Evolutionary conservation across 1,140 invertebrate genomes (phyloP).

Genomic region (Drosophila sechellia): DNA sequence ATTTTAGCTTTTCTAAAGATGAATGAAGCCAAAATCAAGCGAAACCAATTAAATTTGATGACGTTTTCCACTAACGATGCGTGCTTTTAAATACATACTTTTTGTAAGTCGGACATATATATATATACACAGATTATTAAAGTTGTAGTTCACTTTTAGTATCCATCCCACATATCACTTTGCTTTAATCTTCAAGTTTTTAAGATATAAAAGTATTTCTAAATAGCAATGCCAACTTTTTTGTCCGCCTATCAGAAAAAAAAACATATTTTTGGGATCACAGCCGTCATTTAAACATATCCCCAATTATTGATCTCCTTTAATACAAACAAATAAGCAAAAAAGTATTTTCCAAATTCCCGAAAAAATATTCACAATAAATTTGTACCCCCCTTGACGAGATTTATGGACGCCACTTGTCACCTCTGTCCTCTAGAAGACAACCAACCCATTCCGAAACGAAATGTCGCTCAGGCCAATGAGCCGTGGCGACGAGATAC

Average conservation of each 20-base stretch:
- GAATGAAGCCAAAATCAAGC: conserved; percentile 50
- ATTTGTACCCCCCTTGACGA: conserved; percentile 14
- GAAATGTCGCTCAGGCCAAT: conserved; percentile 54
- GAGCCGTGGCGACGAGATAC: conserved; percentile 46
- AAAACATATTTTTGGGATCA: no score
- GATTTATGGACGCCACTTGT: conserved; percentile 45
- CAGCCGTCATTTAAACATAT: background rate
- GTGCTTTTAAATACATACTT: conserved; percentile 22
- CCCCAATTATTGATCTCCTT: background rate
- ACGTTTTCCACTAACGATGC: conserved; percentile 53
- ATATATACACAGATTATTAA: no score
- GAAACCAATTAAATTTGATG: conserved; percentile 63
- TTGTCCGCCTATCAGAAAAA: no score
- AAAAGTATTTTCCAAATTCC: conserved; percentile 16
- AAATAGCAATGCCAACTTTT: no score
- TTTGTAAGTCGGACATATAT: background rate
- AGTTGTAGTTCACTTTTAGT: no score
- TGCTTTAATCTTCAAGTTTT: no score
- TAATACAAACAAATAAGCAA: conserved; percentile 8
- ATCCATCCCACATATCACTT: no score
- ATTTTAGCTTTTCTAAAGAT: conserved; percentile 37
- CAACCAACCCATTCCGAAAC: conserved; percentile 14
- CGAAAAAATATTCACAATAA: conserved; percentile 10
- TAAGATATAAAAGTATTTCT: no score
- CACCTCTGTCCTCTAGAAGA: conserved; percentile 42